Evolutionary conservation across 2,797 vertebrate genomes (phyloP).

Genomic region (Channallabes apus): DNA sequence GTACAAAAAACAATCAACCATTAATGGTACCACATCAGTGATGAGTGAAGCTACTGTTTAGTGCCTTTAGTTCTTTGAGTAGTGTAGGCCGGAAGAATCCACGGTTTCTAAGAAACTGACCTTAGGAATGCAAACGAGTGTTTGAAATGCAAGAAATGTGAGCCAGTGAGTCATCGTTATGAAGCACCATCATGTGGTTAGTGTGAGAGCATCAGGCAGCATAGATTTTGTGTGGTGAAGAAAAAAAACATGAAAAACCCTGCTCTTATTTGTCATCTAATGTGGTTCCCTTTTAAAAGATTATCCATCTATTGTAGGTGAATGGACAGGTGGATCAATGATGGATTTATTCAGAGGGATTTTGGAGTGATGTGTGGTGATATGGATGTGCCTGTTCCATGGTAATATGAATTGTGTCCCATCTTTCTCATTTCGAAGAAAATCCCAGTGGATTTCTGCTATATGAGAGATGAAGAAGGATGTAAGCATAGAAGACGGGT

Average conservation of each 20-base stretch:
- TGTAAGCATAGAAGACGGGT: neutral
- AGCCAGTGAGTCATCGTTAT: neutral
- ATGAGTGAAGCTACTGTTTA: neutral
- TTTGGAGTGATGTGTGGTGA: slow-evolving; percentile 27
- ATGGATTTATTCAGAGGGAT: slow-evolving; percentile 7
- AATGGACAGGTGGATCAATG: neutral
- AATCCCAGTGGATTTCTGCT: slow-evolving; percentile 37
- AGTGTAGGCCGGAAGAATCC: neutral
- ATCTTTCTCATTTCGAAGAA: slow-evolving; percentile 14
- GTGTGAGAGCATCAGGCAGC: neutral
- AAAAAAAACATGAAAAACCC: neutral
- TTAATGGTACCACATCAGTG: neutral
- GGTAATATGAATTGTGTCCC: slow-evolving; percentile 54
- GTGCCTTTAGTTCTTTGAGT: neutral
- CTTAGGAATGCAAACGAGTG: neutral
- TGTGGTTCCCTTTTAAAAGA: neutral
- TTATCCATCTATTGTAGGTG: neutral
- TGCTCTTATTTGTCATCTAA: neutral
- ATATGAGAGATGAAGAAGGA: neutral
- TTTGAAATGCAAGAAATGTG: no score
- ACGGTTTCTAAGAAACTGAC: neutral
- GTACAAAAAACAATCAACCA: no score
- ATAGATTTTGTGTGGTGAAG: neutral
- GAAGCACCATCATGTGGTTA: neutral
- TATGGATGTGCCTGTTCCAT: neutral